Conservation (phyloP, 2,113 vertebrate genomes). For the Chlamydotis undulata region DNA sequence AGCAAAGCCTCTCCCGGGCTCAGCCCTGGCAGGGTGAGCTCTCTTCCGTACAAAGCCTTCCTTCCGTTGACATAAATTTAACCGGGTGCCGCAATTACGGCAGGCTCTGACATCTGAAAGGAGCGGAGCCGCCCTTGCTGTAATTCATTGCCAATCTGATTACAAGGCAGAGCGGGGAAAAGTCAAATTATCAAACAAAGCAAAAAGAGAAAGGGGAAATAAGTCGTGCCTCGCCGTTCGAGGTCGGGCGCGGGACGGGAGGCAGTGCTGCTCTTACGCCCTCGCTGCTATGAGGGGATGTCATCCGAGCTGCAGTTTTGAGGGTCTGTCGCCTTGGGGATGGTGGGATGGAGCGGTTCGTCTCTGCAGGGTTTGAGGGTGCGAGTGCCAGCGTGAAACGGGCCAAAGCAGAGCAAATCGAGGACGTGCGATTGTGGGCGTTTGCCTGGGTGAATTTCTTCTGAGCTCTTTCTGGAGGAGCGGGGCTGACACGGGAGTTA, state of each 20-base stretch:
- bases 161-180: not conserved
- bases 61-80: not conserved
- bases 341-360: not conserved
- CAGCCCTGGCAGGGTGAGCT: not conserved
- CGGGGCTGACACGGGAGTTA: not conserved
- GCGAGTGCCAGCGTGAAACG: not conserved
- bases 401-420: not conserved
- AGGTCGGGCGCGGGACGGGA: not conserved
- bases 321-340: not conserved
- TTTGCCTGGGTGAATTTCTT: not conserved
- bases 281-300: not conserved
- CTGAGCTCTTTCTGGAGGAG: not conserved
- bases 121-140: not conserved
- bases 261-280: not conserved
- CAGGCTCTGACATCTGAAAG: not conserved
- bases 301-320: not conserved
- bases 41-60: not conserved
- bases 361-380: not conserved
- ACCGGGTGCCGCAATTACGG: not conserved
- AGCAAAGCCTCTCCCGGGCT: not conserved
- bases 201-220: not conserved
- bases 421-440: rapidly evolving
- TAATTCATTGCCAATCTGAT: not conserved
- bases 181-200: not conserved
- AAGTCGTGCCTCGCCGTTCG: not conserved